Conservation (phyloP, 2,113 vertebrate genomes). For the Sinocyclocheilus maitianheensis region DNA sequence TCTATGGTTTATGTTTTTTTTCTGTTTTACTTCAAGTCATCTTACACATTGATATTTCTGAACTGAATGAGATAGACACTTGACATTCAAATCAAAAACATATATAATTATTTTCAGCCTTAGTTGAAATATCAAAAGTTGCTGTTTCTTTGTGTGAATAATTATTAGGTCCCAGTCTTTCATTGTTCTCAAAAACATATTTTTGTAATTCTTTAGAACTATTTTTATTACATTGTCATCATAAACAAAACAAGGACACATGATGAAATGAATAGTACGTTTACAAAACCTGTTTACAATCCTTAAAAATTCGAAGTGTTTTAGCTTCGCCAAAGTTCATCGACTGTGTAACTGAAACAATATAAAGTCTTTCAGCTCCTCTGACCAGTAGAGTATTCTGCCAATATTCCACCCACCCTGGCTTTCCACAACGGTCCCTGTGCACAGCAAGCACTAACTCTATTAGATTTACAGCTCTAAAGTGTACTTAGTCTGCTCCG, state of each 20-base stretch:
- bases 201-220: neutral
- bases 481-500: slow-evolving; percentile 45
- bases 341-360: neutral
- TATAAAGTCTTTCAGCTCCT: slow-evolving; percentile 25
- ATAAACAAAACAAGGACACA: neutral
- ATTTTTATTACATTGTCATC: neutral
- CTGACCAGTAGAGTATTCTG: slow-evolving; percentile 61
- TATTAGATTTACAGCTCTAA: slow-evolving; percentile 68
- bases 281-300: neutral
- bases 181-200: too few species aligned
- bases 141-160: neutral
- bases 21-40: neutral
- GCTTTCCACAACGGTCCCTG: slow-evolving; percentile 48
- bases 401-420: slow-evolving; percentile 62
- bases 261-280: neutral
- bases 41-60: neutral
- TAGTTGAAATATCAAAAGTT: neutral
- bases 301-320: neutral
- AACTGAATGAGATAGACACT: neutral
- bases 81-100: neutral
- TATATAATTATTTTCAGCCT: neutral
- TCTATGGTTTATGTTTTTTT: slow-evolving; percentile 63
- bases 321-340: neutral
- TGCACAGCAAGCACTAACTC: slow-evolving; percentile 71
- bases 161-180: too few species aligned